Conservation (phyloP, 2,113 vertebrate genomes). For the Scomber japonicus region DNA sequence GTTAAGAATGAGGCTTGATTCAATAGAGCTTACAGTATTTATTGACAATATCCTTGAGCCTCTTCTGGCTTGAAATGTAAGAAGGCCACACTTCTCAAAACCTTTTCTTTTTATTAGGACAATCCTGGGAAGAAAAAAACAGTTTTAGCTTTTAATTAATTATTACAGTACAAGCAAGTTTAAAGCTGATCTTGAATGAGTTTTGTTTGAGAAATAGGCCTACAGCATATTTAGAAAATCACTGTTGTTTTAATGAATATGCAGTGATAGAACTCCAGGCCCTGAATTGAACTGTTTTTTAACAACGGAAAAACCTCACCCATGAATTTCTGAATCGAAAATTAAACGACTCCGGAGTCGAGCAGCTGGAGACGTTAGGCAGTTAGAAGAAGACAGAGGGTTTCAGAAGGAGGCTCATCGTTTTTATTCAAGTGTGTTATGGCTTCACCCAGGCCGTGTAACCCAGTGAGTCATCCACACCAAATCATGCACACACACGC, state of each 20-base stretch:
- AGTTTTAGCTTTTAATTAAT: not conserved
- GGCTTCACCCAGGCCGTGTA: conserved; percentile 72
- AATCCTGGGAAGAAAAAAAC: not conserved
- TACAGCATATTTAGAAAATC: not conserved
- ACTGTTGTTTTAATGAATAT: conserved; percentile 18
- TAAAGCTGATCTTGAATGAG: conserved; percentile 7
- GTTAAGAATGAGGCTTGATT: not conserved
- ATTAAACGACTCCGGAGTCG: not conserved
- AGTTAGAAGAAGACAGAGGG: conserved; percentile 50
- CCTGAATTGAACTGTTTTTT: not conserved
- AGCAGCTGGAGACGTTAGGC: not conserved
- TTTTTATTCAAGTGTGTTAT: conserved; percentile 85
- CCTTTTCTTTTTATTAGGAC: not conserved
- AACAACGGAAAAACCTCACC: not conserved
- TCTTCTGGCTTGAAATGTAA: not conserved
- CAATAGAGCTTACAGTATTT: not conserved
- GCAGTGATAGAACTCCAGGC: not conserved
- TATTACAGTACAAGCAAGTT: not conserved
- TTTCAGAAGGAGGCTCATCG: conserved; percentile 78
- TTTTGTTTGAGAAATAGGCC: conserved; percentile 2
- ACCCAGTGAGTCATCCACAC: conserved; percentile 79
- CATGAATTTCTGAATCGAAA: not conserved
- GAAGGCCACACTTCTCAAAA: conserved; percentile 12
- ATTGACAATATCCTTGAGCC: not conserved
- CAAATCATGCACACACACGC: conserved; percentile 81